Evolutionary conservation across 2,888 invertebrate species (phyloP), one percentile per base, ranked within the genome.

Genomic region (Maniola hyperantus): DNA sequence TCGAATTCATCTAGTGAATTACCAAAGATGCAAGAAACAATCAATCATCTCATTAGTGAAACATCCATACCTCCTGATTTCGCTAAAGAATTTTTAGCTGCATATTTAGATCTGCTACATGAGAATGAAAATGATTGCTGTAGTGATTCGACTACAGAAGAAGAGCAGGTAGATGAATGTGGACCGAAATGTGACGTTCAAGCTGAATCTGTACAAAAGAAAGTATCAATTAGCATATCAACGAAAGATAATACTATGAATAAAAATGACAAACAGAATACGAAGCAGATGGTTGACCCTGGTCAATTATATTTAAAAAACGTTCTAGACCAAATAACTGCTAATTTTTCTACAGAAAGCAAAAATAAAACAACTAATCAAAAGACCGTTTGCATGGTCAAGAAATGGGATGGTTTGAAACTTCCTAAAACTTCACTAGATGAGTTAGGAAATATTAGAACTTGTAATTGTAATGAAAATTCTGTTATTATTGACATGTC

Each of bases 31-130:
- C 84, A 88, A 70, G 83, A 88, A 11, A 84, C 85, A 6, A 81
- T 90, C 5, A 83, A 87, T 48, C 80, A 79, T 71, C 80, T 90
- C 5, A 81, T 88, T 33, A 85, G 82, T 67, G 86, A 89, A 36
- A 81, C 84, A 1, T 73, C 81, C 0, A 77, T 89, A 64, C 79
- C 88, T 8, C 77, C 82, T 4, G 81, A 81, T 65, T 66, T 87
- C 2, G 87, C 87, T 4, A 88, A 84, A 73, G 87, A 87, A 26
- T 83, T 89, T 39, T 71, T 90, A 6, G 79, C 77, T 15, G 84
- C 83, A 0, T 90, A 89, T 72, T 77, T 91, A 71, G 84, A 83
- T 58, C 76, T 86, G 2, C 74, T 89, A n/a, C 73, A 80, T 42
- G 76, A 80, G 53, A 79, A 79, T 65, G 78, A 74, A 46, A 77